phyloP scores from a whole-genome alignment of 2,113 vertebrate species.

The Gymnogyps californianus region DNA sequence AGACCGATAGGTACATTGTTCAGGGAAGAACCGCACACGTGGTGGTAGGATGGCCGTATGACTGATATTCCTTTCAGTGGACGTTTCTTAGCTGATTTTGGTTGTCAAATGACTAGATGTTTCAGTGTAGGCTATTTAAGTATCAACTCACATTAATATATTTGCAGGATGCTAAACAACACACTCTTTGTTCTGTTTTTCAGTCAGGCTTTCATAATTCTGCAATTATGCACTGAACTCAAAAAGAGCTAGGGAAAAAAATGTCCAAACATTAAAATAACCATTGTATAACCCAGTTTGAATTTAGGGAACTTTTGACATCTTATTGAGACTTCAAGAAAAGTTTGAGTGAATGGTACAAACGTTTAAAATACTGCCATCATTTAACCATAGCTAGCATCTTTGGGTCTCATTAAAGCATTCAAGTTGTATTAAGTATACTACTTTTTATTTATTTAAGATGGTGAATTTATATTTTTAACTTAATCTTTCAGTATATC shows the following conservation, averaged over 20 bases:
- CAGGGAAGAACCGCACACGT: not conserved
- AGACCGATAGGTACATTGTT: not conserved
- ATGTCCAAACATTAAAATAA: not conserved
- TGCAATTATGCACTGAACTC: not conserved
- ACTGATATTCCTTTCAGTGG: not conserved
- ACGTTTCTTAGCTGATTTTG: not conserved
- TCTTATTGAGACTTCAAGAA: not conserved
- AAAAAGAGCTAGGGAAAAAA: not conserved
- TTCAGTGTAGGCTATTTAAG: not conserved
- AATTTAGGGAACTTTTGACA: not conserved
- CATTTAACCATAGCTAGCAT: not conserved
- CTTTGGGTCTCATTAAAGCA: not conserved
- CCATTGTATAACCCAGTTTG: not conserved
- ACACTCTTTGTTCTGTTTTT: not conserved
- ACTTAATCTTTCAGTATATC: too few relatives aligned
- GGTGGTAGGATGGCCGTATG: not conserved
- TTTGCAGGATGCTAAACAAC: not conserved
- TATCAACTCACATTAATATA: not conserved
- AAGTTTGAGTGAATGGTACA: not conserved
- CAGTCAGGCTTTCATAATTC: not conserved
- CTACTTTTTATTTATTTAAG: not conserved
- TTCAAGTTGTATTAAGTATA: not conserved
- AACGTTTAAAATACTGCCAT: not conserved
- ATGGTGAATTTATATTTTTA: too few relatives aligned
- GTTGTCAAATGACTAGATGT: not conserved